phyloP scores from a whole-genome alignment of 64 coral and sea anemone species.

The Dendronephthya gigantea region DNA sequence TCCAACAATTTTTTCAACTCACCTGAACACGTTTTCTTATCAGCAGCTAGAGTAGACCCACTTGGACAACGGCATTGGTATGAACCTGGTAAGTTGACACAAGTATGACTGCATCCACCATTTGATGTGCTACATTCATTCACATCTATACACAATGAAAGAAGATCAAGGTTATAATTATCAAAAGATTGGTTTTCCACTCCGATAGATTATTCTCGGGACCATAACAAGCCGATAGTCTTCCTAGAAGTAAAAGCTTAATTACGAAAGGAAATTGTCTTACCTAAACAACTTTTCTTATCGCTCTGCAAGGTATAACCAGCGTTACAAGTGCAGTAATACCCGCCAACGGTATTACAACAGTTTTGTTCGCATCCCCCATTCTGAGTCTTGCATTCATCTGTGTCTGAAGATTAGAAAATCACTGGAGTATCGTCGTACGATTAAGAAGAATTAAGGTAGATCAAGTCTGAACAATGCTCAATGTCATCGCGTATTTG shows the following conservation, averaged over 20 bases:
- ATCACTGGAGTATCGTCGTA: neutral
- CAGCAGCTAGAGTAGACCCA: slow-evolving; percentile 40
- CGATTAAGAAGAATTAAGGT: neutral
- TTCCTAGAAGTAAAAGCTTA: too few relatives aligned
- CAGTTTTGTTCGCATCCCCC: slow-evolving; percentile 3
- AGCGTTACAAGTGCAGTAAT: neutral
- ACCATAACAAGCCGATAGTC: too few relatives aligned
- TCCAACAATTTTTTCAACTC: neutral
- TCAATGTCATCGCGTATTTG: too few relatives aligned
- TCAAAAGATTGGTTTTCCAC: too few relatives aligned
- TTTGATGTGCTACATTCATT: neutral
- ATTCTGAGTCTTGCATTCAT: slow-evolving; percentile 1
- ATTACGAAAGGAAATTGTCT: neutral
- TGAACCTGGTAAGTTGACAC: slow-evolving; percentile 48
- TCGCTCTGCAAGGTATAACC: neutral
- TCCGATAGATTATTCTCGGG: too few relatives aligned
- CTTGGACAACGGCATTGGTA: slow-evolving; percentile 44
- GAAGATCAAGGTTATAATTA: neutral
- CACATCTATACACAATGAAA: neutral
- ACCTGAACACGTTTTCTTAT: slow-evolving; percentile 49
- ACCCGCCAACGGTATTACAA: neutral
- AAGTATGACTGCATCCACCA: slow-evolving; percentile 41
- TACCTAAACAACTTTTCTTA: neutral
- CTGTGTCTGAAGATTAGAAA: neutral
- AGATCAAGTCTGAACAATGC: too few relatives aligned